A percentile compares a stretch with the other conserved stretches of the same genome.
These are phyloP conservation scores for Proctacanthus coquilletti DNA, from an alignment of 1,140 invertebrate genomes.

Conservation along the genomic window DNA sequence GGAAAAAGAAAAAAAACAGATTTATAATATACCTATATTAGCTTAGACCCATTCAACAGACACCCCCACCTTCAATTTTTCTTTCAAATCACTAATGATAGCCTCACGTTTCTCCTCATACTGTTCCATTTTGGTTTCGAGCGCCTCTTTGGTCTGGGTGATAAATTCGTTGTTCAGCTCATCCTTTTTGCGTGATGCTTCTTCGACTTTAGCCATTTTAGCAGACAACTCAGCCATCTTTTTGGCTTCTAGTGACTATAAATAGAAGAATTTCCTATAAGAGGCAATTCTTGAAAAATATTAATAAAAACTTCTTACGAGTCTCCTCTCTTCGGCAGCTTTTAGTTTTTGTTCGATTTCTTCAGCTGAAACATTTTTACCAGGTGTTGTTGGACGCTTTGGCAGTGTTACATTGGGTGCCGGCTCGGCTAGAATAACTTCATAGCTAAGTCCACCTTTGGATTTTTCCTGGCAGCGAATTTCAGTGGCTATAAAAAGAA, in stretches of 20 bases:
- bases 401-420: constrained; percentile 37
- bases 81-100: constrained; percentile 71
- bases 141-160: constrained; percentile 62
- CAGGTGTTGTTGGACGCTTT: constrained; percentile 42
- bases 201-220: constrained; percentile 72
- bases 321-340: constrained; percentile 78
- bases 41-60: background rate
- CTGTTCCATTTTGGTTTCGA: constrained; percentile 79
- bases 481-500: constrained; percentile 52
- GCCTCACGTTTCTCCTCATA: constrained; percentile 76
- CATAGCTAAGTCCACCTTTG: constrained; percentile 79
- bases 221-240: constrained; percentile 67
- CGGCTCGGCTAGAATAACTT: constrained; percentile 82
- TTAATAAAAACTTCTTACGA: no score
- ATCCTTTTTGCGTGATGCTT: constrained; percentile 75
- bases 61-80: constrained; percentile 59
- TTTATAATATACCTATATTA: background rate
- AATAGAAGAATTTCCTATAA: background rate
- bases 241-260: constrained; percentile 62
- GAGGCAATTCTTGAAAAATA: background rate
- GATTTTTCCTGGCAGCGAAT: constrained; percentile 78
- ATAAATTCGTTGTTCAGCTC: constrained; percentile 75
- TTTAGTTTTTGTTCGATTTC: constrained; percentile 81
- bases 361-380: constrained; percentile 51
- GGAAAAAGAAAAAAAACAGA: background rate